Conservation (phyloP, 2,888 invertebrate species). For the Yponomeuta malinellus region DNA sequence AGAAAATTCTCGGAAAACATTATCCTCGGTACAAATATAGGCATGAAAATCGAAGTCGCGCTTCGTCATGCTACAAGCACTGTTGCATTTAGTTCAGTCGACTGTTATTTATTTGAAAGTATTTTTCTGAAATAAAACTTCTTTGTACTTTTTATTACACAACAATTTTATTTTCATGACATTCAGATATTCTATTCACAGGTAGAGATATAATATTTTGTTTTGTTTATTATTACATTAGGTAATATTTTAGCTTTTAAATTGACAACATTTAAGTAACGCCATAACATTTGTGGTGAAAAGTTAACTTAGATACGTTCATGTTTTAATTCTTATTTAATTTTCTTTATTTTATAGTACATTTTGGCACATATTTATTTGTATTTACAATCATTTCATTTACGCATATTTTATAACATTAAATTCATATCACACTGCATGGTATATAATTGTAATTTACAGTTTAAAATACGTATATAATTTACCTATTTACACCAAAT, state of each 20-base stretch:
- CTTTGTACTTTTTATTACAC: slow-evolving; percentile 10
- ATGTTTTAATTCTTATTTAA: too few species aligned
- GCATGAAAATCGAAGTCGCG: too few species aligned
- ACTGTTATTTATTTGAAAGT: neutral
- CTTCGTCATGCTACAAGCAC: too few species aligned
- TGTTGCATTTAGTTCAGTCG: too few species aligned
- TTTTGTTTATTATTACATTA: slow-evolving; percentile 2
- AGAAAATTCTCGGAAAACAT: too few species aligned
- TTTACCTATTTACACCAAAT: neutral
- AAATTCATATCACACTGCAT: slow-evolving; percentile 31
- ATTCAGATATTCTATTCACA: slow-evolving; percentile 62
- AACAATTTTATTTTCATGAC: slow-evolving; percentile 39
- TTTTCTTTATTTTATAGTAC: neutral
- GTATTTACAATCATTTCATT: slow-evolving; percentile 37
- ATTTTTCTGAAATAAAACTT: neutral
- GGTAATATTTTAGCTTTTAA: slow-evolving; percentile 20
- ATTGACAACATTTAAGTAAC: slow-evolving; percentile 34
- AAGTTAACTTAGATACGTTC: neutral
- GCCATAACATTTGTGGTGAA: slow-evolving; percentile 25
- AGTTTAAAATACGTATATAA: slow-evolving; percentile 11
- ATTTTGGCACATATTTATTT: slow-evolving; percentile 45
- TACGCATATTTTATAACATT: slow-evolving; percentile 18
- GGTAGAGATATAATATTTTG: slow-evolving; percentile 34
- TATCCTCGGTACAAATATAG: too few species aligned
- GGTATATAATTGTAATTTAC: slow-evolving; percentile 20